Percentiles rank a stretch among this genome's conserved stretches.
Evolutionary conservation across 2,797 vertebrate species (phyloP).

Genomic region (Chelon labrosus): DNA sequence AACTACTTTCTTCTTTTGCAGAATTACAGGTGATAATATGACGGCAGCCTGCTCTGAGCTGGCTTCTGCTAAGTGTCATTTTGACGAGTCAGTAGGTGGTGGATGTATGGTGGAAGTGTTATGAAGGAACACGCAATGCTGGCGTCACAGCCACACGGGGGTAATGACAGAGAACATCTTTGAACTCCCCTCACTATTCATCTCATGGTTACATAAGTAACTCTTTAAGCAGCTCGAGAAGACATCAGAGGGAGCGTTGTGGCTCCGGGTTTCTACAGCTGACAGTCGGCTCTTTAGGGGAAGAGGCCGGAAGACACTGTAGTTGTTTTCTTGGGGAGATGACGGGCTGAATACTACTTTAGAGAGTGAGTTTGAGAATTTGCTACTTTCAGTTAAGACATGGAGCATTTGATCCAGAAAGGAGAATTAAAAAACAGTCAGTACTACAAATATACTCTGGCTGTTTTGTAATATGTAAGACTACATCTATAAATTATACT

Average conservation of each 20-base stretch:
- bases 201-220: constrained; percentile 58
- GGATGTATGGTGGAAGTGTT: background rate
- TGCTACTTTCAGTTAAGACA: background rate
- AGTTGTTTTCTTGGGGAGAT: constrained; percentile 7
- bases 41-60: background rate
- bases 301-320: constrained; percentile 13
- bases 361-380: background rate
- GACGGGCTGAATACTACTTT: constrained; percentile 13
- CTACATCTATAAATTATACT: too few species aligned
- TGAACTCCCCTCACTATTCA: constrained; percentile 37
- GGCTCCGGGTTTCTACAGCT: constrained; percentile 17
- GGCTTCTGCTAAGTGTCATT: background rate
- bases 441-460: too few species aligned
- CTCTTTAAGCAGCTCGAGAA: constrained; percentile 54
- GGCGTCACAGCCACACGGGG: constrained; percentile 20
- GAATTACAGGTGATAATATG: constrained; percentile 4
- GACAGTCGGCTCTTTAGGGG: constrained; percentile 38
- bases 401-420: background rate
- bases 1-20: constrained; percentile 30
- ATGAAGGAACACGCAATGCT: constrained; percentile 7
- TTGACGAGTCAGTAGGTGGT: constrained; percentile 31
- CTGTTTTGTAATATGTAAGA: too few species aligned
- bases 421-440: too few species aligned
- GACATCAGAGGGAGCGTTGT: constrained; percentile 39
- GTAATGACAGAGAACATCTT: constrained; percentile 20